These are phyloP conservation scores for Drosophila willistoni DNA, from an alignment of 1,140 invertebrate genomes.

Conservation along the genomic window DNA sequence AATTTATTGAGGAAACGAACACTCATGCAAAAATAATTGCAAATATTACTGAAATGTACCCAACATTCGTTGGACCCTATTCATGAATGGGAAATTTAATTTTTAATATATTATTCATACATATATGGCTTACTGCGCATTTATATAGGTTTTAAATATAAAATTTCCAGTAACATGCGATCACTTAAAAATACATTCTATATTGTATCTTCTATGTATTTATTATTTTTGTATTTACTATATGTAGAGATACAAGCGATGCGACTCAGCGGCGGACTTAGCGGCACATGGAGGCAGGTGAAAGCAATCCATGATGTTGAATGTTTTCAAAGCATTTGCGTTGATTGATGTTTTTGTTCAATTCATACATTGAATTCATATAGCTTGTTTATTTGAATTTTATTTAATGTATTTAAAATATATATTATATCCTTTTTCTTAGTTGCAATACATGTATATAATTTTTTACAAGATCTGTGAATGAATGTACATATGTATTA, in stretches of 20 bases:
- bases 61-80: neutral
- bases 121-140: neutral
- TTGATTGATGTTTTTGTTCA: conserved; percentile 50
- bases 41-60: neutral
- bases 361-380: conserved; percentile 9
- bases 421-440: conserved; percentile 1
- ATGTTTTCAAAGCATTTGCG: conserved; percentile 53
- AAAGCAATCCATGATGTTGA: conserved; percentile 57
- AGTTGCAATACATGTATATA: conserved; percentile 12
- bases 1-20: conserved; percentile 9
- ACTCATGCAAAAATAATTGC: conserved; percentile 15
- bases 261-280: conserved; percentile 70
- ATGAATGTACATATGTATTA: neutral
- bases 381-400: conserved; percentile 18
- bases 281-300: conserved; percentile 81
- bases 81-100: neutral
- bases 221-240: conserved; percentile 53
- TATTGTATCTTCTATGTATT: conserved; percentile 47
- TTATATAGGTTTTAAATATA: neutral
- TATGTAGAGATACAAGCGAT: conserved; percentile 81
- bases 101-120: neutral
- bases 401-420: conserved; percentile 9
- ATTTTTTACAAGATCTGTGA: too few relatives aligned
- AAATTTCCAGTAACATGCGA: neutral
- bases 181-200: conserved; percentile 24